Evolutionary conservation across 2,888 invertebrate genomes (phyloP), one percentile per base, ranked within the genome.

Genomic region (Dasysyrphus albostriatus): DNA sequence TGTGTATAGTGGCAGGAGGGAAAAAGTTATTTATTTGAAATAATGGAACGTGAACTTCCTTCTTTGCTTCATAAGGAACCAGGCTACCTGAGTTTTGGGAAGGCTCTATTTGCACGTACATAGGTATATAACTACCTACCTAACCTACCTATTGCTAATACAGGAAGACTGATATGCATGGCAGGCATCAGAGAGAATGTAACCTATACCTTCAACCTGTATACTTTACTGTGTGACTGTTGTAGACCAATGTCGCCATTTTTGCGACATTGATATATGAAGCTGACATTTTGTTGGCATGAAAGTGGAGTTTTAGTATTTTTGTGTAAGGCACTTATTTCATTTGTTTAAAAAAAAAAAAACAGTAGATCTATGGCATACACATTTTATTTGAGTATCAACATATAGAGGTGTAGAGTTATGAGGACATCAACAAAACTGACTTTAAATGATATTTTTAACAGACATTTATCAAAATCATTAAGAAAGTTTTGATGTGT

Each of bases 261-360:
- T 73, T 51, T 69, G 32, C 69, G 82, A 82, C 85, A 85, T 61
- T 85, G 82, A 85, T 85, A 85, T 85, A 85, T 85, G 85, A 74
- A 82, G 65, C 56, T 74, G 72, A 70, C 73, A 77, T 58, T 82
- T 82, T 77, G 61, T 74, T 85, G 82, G 69, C 85, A 82, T 34
- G 24, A 70, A 82, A 74, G 82, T 85, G 82, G 77, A 82, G 78
- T 77, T 77, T 81, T 47, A 81, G 76, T 73, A 81, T 84, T 76
- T 76, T 67, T 76, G 58, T 73, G 76, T 65, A 54, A 56, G 39
- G 69, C 16, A 78, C 69, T 80, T 76, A 65, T 69, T 70, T 44
- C 70, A 80, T 80, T 73, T 73, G 65, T 58, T 76, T 44, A 39
- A 34, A 24, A 24, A 24, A 24, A 24, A 24, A 24, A 24, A 44